A percentile compares a stretch with the other conserved stretches of the same genome.
phyloP scores from a whole-genome alignment of 1,140 invertebrate species.

The Megathymus violae region DNA sequence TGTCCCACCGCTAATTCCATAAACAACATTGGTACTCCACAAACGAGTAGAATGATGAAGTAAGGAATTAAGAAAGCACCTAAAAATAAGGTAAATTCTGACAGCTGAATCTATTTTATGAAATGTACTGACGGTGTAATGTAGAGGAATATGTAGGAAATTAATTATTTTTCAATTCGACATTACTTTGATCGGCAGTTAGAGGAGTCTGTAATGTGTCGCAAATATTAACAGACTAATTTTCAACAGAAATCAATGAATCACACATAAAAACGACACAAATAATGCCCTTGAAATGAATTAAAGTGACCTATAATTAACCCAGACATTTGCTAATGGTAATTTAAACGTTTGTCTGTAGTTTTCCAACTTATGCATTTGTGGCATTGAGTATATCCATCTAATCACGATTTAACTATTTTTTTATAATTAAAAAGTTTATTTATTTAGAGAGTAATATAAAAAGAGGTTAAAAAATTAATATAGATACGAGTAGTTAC shows the following conservation, averaged over 20 bases:
- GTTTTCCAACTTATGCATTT: not conserved
- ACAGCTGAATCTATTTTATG: too few relatives aligned
- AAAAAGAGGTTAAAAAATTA: too few relatives aligned
- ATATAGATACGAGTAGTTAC: too few relatives aligned
- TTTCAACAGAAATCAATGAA: not conserved
- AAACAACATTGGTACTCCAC: constrained; percentile 92
- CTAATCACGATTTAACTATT: not conserved
- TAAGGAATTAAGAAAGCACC: constrained; percentile 94
- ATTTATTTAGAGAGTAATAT: too few relatives aligned
- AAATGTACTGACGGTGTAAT: too few relatives aligned
- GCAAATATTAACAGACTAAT: constrained; percentile 20
- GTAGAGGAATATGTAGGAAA: too few relatives aligned
- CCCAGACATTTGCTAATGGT: constrained; percentile 51
- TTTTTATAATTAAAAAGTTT: not conserved
- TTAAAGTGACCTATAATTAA: constrained; percentile 71
- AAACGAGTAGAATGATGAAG: constrained; percentile 91
- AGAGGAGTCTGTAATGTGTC: too few relatives aligned
- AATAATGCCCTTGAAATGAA: constrained; percentile 55
- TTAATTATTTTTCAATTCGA: too few relatives aligned
- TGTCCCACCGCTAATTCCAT: constrained; percentile 93
- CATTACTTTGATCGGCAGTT: too few relatives aligned
- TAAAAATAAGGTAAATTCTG: constrained; percentile 85
- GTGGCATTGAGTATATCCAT: not conserved
- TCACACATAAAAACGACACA: not conserved
- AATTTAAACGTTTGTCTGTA: constrained; percentile 27